phyloP scores from a whole-genome alignment of 2,888 invertebrate species.

The Meliscaeva auricollis region DNA sequence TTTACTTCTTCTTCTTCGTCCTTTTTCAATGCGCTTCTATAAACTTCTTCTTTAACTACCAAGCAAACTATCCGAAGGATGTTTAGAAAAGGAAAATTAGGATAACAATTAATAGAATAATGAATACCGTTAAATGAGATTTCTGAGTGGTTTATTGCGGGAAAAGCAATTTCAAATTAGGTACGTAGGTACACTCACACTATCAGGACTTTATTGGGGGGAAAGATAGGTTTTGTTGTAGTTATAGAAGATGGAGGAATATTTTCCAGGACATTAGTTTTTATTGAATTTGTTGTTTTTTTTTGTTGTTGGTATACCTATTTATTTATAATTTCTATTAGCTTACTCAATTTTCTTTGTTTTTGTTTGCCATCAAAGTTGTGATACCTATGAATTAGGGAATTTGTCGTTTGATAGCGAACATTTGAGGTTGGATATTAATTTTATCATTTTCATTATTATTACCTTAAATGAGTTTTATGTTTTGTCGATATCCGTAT shows the following conservation, averaged over 20 bases:
- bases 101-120: slow-evolving; percentile 69
- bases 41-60: too few species aligned
- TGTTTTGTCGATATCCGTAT: too few species aligned
- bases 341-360: not conserved
- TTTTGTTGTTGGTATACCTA: not conserved
- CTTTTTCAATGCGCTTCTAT: not conserved
- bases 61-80: not conserved
- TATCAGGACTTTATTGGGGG: not conserved
- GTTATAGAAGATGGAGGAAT: not conserved
- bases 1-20: slow-evolving; percentile 28
- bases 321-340: not conserved
- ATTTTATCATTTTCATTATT: too few species aligned
- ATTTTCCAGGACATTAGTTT: slow-evolving; percentile 14
- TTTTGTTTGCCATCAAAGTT: not conserved
- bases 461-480: too few species aligned
- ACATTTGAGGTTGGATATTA: too few species aligned
- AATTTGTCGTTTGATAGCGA: too few species aligned
- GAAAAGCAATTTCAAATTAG: slow-evolving; percentile 34
- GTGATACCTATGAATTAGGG: too few species aligned
- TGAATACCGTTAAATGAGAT: slow-evolving; percentile 48
- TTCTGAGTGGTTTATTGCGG: slow-evolving; percentile 49
- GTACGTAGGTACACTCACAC: too few species aligned
- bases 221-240: not conserved
- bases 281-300: slow-evolving; percentile 15
- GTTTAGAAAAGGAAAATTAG: slow-evolving; percentile 56